Evolutionary conservation across 2,797 vertebrate species (phyloP).

Genomic region (Propithecus deckenii): DNA sequence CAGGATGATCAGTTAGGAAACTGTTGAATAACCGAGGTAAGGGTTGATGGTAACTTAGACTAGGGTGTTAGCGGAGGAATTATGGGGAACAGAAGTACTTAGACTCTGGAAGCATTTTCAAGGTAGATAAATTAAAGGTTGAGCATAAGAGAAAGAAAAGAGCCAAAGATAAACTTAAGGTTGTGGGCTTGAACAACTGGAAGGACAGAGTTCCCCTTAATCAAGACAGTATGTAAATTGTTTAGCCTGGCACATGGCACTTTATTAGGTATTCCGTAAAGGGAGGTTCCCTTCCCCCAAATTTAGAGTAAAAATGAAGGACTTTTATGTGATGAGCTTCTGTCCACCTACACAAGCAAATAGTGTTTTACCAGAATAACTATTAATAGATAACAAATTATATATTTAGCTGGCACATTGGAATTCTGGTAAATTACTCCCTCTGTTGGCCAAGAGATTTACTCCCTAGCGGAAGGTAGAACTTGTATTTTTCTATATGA

Average conservation of each 20-base stretch:
- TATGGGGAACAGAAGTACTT: neutral
- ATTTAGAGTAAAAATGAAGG: neutral
- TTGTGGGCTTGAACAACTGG: neutral
- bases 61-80: neutral
- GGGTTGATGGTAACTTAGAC: neutral
- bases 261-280: neutral
- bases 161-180: neutral
- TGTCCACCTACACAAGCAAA: neutral
- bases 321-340: neutral
- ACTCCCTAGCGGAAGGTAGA: slow-evolving; percentile 23
- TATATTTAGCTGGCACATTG: neutral
- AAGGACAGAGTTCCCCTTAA: neutral
- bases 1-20: neutral
- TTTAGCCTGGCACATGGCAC: neutral
- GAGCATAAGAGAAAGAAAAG: neutral
- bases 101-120: neutral
- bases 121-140: neutral
- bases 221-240: neutral
- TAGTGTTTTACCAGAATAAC: slow-evolving; percentile 8
- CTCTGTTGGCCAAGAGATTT: slow-evolving; percentile 58
- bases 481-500: neutral
- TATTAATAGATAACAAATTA: neutral
- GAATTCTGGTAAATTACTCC: slow-evolving; percentile 63
- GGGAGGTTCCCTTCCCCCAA: neutral
- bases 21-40: neutral